Evolutionary conservation across 2,113 vertebrate species (phyloP).

Genomic region (Leptocoma aspasia): DNA sequence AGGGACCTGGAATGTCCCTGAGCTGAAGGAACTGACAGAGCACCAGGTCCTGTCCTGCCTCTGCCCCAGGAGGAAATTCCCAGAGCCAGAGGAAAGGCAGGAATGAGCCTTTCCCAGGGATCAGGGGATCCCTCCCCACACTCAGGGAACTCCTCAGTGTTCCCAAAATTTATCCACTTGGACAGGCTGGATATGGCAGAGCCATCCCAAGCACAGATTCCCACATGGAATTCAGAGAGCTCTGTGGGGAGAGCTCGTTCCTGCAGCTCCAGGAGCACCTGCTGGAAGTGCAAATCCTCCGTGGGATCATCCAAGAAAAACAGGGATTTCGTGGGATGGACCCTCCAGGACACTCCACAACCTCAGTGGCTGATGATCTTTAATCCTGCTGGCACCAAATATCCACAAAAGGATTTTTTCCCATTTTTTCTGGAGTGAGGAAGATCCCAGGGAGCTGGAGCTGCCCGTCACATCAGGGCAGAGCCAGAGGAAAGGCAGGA

Average conservation of each 20-base stretch:
- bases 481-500: too few species aligned
- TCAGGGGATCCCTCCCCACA: not conserved
- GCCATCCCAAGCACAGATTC: not conserved
- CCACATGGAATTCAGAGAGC: fast-evolving
- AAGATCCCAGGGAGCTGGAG: not conserved
- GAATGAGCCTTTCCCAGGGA: not conserved
- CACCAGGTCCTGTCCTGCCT: not conserved
- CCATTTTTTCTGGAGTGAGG: too few species aligned
- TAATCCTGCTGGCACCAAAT: not conserved
- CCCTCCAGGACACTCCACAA: not conserved
- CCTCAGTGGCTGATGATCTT: not conserved
- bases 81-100: fast-evolving
- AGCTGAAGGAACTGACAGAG: not conserved
- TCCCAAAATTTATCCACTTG: not conserved
- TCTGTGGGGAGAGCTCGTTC: not conserved
- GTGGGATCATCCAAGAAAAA: not conserved
- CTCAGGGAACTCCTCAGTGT: too few species aligned
- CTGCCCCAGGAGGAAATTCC: not conserved
- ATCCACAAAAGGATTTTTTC: not conserved
- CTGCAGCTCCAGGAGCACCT: not conserved
- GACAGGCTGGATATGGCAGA: not conserved
- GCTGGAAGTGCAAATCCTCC: not conserved
- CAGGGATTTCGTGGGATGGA: not conserved
- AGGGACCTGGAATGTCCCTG: not conserved
- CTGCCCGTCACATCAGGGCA: fast-evolving